These are phyloP conservation scores for Meiosimyza platycephala DNA, from an alignment of 2,888 invertebrate species.

Conservation along the genomic window DNA sequence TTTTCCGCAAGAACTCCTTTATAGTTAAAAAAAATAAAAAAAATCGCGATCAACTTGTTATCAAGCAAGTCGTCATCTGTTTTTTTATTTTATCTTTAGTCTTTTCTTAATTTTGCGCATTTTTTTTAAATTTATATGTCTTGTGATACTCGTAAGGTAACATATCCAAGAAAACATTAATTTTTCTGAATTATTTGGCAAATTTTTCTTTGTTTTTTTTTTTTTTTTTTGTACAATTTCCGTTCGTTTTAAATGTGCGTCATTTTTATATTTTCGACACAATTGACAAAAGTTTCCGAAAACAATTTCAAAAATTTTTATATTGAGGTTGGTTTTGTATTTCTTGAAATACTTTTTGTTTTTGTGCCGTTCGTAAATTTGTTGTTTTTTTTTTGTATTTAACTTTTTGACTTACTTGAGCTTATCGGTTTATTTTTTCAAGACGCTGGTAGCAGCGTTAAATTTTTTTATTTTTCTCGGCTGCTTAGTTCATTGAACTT, in stretches of 20 bases:
- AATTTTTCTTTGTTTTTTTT: conserved; percentile 5
- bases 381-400: neutral
- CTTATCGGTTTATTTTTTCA: neutral
- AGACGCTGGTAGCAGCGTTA: conserved; percentile 1
- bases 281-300: neutral
- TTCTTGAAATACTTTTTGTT: neutral
- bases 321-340: conserved; percentile 30
- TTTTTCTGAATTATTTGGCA: neutral
- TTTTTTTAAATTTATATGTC: no score
- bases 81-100: no score
- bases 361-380: no score
- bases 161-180: no score
- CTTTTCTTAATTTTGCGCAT: no score
- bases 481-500: conserved; percentile 23
- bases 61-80: no score
- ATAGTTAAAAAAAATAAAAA: no score
- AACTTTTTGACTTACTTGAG: neutral
- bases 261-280: conserved; percentile 7
- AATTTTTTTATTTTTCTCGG: no score
- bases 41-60: no score
- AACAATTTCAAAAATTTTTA: conserved; percentile 13
- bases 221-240: conserved; percentile 9
- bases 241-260: conserved; percentile 13
- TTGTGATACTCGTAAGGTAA: no score
- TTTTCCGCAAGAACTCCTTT: no score